Conservation (phyloP, 2,888 invertebrate genomes). For the Sarcophaga variegata region DNA sequence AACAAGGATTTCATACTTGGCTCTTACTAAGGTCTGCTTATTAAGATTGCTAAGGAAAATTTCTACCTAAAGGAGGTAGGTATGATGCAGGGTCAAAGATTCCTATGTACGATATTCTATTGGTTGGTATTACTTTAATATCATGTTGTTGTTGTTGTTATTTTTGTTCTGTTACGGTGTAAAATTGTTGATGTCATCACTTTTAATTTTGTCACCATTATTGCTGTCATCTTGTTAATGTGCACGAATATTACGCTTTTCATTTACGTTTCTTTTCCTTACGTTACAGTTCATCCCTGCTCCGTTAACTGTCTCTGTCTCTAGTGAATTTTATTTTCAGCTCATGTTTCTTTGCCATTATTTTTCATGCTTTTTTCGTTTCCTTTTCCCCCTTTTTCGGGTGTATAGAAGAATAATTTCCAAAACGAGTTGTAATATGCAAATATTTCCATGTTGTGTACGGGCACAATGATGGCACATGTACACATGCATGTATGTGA, state of each 20-base stretch:
- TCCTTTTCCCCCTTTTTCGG: not conserved
- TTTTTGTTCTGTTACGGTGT: not conserved
- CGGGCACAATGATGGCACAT: not conserved
- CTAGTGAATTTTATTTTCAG: not conserved
- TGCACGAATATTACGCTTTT: constrained; percentile 3
- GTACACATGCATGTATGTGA: constrained; percentile 14
- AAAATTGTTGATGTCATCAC: constrained; percentile 41
- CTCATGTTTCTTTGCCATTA: not conserved
- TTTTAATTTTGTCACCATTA: constrained; percentile 73
- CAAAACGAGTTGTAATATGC: constrained; percentile 34
- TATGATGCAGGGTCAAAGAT: too few species aligned
- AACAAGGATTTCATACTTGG: too few species aligned
- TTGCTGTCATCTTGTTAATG: constrained; percentile 45
- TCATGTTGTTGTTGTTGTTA: too few species aligned
- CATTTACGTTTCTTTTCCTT: not conserved
- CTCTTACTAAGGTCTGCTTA: too few species aligned
- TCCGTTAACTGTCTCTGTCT: not conserved
- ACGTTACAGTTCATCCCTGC: not conserved
- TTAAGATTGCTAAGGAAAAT: too few species aligned
- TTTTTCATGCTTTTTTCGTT: not conserved
- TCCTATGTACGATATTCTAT: too few species aligned
- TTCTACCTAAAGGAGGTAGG: too few species aligned
- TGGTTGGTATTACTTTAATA: too few species aligned
- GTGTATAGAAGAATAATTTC: not conserved
- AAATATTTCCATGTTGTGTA: constrained; percentile 19